Evolutionary conservation across 53 echinoderm and acorn worm species (phyloP), one percentile per base, ranked within the genome.

Genomic region (Crossaster papposus): DNA sequence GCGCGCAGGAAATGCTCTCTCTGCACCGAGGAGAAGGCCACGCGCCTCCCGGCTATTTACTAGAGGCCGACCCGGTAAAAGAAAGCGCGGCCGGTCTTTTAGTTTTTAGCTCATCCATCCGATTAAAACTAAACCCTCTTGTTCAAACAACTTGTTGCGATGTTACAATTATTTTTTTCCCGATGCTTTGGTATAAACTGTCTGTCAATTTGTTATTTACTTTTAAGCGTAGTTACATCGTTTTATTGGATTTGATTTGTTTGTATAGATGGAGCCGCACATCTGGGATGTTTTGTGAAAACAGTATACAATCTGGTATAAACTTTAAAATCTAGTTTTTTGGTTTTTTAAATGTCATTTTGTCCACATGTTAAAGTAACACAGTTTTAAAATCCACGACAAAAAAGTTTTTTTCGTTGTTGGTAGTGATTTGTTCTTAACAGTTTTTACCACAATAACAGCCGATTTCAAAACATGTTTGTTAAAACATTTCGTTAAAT

Each of bases 41-140:
- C 29, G 14, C 12, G 20, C 73, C 78, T 53, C 73, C 30, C 72
- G 85, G 85, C 85, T 72, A 85, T 85, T 44, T 78, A 78, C n/a
- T 85, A 17, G 51, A 50, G 78, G 51, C 1, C 78, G 78, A 51
- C 51, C 78, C 78, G 35, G 35, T 74, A 31, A 44, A 17, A 81
- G 58, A 44, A 17, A 81, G 58, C 26, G 54, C 17, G n/a, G 81
- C 32, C 81, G 63, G 23, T 18, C 17, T 68, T 68, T 26, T 10
- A 23, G 28, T 3, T 68, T 68, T 26, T 10, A 23, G 28, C 24
- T 4, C 3, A 68, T 5, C 20, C 68, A 26, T 26, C 28, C 68
- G 18, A 8, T 32, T n/a, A n/a, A 44, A 44, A 44, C 44, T 44
- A 44, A 44, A 44, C 35, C 35, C 44, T 23, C 35, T 50, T 78